Percentiles rank a stretch among this genome's conserved stretches.
phyloP scores from a whole-genome alignment of 2,888 invertebrate genomes.

The Emmelina monodactyla region DNA sequence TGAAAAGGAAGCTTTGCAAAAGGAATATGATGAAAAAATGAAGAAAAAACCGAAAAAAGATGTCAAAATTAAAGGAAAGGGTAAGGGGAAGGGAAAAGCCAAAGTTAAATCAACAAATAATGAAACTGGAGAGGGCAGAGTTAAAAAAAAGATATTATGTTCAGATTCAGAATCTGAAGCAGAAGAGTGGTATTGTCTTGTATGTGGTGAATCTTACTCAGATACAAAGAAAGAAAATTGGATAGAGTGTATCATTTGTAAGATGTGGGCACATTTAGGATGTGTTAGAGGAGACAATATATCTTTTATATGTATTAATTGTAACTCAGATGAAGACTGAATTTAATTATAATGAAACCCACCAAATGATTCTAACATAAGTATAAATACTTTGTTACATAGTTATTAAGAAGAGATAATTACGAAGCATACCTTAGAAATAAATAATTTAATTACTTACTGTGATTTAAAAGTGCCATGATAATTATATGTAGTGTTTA shows the following conservation, averaged over 20 bases:
- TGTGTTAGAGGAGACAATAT: constrained; percentile 11
- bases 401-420: neutral
- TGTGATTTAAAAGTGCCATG: no score
- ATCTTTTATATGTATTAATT: constrained; percentile 9
- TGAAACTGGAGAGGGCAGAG: no score
- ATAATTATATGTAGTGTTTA: constrained; percentile 1
- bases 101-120: constrained; percentile 3
- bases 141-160: constrained; percentile 5
- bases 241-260: constrained; percentile 9
- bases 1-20: no score
- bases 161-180: constrained; percentile 6
- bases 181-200: constrained; percentile 2
- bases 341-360: constrained; percentile 11
- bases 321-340: constrained; percentile 9
- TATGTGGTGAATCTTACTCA: constrained; percentile 5
- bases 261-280: constrained; percentile 12
- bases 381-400: neutral
- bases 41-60: no score
- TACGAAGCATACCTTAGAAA: neutral
- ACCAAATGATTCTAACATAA: neutral
- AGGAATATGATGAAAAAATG: no score
- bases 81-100: constrained; percentile 1
- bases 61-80: constrained; percentile 5
- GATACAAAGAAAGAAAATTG: constrained; percentile 4
- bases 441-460: no score